Evolutionary conservation across 30 jellyfish, hydroid and myxozoan species (phyloP).

Genomic region (Pseudorhiza aurosa): DNA sequence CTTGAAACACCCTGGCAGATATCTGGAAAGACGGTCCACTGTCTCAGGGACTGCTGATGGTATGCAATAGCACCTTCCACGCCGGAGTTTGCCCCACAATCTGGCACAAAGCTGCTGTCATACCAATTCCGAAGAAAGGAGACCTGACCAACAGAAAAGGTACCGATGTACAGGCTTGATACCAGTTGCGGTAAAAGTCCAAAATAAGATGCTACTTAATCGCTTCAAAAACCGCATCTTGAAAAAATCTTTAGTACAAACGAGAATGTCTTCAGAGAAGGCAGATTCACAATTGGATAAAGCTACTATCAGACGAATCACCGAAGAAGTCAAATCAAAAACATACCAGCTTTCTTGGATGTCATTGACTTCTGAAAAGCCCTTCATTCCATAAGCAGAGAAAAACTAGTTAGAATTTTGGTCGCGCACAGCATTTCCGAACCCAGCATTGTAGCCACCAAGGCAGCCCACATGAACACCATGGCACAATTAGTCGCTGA

Average conservation of each 20-base stretch:
- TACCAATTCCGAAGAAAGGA: conserved; percentile 27
- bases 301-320: not conserved
- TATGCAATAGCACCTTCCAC: not conserved
- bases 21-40: conserved; percentile 5
- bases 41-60: not conserved
- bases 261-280: conserved; percentile 7
- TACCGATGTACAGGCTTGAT: conserved; percentile 8
- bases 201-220: conserved; percentile 14
- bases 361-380: not conserved
- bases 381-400: not conserved
- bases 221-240: not conserved
- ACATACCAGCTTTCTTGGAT: not conserved
- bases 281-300: not conserved
- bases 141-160: conserved; percentile 19
- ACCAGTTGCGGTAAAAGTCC: conserved; percentile 13
- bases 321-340: not conserved
- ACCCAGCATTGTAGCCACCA: not conserved
- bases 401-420: not conserved
- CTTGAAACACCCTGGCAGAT: conserved; percentile 15
- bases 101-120: not conserved
- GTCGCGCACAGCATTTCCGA: not conserved
- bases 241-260: not conserved
- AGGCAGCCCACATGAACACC: not conserved
- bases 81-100: not conserved
- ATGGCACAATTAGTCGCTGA: not conserved